Conservation (phyloP, 2,113 vertebrate genomes). For the Phrynosoma blainvillii region DNA sequence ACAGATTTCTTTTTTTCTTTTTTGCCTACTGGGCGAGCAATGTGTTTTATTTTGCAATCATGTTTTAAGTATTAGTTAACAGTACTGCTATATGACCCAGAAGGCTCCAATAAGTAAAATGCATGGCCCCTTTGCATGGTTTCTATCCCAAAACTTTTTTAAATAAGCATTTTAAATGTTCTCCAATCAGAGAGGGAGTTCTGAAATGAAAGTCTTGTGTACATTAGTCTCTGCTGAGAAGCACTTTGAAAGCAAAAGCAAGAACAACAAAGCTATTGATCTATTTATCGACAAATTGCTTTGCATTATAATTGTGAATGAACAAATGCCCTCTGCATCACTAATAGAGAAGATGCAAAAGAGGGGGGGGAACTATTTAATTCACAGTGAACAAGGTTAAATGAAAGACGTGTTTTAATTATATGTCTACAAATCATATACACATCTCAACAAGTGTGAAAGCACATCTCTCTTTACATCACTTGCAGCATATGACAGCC, state of each 20-base stretch:
- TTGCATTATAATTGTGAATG: background rate
- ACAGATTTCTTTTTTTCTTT: slow-evolving; percentile 74
- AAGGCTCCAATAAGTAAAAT: slow-evolving; percentile 57
- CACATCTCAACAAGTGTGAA: background rate
- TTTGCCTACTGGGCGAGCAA: slow-evolving; percentile 72
- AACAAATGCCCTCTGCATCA: background rate
- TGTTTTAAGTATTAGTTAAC: slow-evolving; percentile 63
- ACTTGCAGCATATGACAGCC: background rate
- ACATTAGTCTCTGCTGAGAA: slow-evolving; percentile 20
- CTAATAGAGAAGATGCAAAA: slow-evolving; percentile 26
- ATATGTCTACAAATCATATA: slow-evolving; percentile 14
- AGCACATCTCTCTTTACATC: background rate
- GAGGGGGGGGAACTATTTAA: slow-evolving; percentile 21
- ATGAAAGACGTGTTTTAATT: slow-evolving; percentile 3
- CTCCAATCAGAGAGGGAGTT: slow-evolving; percentile 20
- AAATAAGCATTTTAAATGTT: slow-evolving; percentile 24
- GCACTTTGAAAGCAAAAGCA: slow-evolving; percentile 14
- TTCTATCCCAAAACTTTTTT: slow-evolving; percentile 4
- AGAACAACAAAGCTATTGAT: background rate
- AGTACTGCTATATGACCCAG: slow-evolving; percentile 51
- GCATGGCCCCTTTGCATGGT: background rate
- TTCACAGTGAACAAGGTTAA: slow-evolving; percentile 25
- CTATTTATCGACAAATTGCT: background rate
- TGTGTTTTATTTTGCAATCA: slow-evolving; percentile 59
- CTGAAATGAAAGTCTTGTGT: background rate